Base-by-base conservation (phyloP, 2,797 vertebrate genomes). In the Anguilla obscura region DNA sequence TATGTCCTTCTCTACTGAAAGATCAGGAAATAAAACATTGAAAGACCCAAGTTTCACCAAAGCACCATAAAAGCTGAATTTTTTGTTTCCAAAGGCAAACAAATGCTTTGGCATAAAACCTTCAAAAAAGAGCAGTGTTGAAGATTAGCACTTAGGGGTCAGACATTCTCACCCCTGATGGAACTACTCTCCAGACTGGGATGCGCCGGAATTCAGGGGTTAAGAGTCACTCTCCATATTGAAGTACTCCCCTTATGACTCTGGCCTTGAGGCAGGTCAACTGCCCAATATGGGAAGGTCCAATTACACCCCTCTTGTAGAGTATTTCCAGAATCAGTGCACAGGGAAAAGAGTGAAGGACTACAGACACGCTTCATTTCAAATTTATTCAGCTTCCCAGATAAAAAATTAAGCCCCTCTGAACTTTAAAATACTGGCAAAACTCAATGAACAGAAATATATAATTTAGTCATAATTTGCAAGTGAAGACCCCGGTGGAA, bases 191-290 rank as follows among this genome's bases (percentile, higher is more conserved):
- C 45, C 24, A 7, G 18, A 80, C n/a, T 58, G 14, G 27, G 21
- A 33, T 80, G 52, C 18, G 33, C 71, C 10, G 58, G 79, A 88
- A 86, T 80, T 71, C 58, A 69, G 74, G 74, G 69, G 74, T 88
- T 88, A 88, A 88, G 69, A 88, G 66, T n/a, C 71, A 74, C 58
- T 52, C 85, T 69, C 36, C 50, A 48, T 33, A 24, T 54, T 58
- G 69, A 84, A 80, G n/a, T 30, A 54, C 36, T 60, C 33, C 33
- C 50, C 56, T 88, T 30, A 82, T 66, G 85, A 86, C 63, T 71
- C n/a, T 40, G 24, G 45, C 36, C 66, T 85, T 58, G 60, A 88
- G 87, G 66, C 82, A 18, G 74, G 66, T 76, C 63, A 85, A 56
- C 60, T 52, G 21, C 40, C 50, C 27, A 69, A 18, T 40, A 54